Conservation (phyloP, 2,113 vertebrate genomes). For the Petrocephalus microphthalmus region DNA sequence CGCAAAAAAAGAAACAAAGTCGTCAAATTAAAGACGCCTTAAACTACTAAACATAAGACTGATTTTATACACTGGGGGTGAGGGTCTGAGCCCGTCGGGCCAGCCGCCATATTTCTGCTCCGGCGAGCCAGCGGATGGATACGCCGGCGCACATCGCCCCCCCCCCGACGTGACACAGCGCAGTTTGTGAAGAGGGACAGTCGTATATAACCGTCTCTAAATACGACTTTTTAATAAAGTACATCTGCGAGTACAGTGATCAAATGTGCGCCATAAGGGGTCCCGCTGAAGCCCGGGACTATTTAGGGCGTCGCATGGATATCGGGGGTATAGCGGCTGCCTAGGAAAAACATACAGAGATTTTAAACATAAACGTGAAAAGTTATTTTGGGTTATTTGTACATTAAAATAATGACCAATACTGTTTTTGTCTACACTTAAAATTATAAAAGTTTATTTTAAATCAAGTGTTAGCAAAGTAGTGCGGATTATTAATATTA, state of each 20-base stretch:
- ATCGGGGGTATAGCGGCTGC: constrained; percentile 4
- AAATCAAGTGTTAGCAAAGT: not conserved
- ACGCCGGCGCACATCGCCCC: not conserved
- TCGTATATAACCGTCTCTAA: not conserved
- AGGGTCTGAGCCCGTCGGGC: not conserved
- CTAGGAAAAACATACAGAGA: not conserved
- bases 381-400: not conserved
- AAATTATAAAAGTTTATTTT: not conserved
- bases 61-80: not conserved
- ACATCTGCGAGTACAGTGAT: not conserved
- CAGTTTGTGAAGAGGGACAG: not conserved
- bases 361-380: not conserved
- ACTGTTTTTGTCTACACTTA: not conserved
- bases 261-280: not conserved
- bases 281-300: not conserved
- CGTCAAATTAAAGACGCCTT: not conserved
- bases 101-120: constrained; percentile 23
- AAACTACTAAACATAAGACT: not conserved
- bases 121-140: constrained; percentile 15
- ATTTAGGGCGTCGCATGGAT: constrained; percentile 15
- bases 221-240: not conserved
- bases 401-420: not conserved
- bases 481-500: not conserved
- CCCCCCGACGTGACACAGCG: not conserved
- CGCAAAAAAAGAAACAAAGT: not conserved